Percentiles rank a stretch among this genome's conserved stretches.
Evolutionary conservation across 2,113 vertebrate genomes (phyloP).

Genomic region (Callocephalon fimbriatum): DNA sequence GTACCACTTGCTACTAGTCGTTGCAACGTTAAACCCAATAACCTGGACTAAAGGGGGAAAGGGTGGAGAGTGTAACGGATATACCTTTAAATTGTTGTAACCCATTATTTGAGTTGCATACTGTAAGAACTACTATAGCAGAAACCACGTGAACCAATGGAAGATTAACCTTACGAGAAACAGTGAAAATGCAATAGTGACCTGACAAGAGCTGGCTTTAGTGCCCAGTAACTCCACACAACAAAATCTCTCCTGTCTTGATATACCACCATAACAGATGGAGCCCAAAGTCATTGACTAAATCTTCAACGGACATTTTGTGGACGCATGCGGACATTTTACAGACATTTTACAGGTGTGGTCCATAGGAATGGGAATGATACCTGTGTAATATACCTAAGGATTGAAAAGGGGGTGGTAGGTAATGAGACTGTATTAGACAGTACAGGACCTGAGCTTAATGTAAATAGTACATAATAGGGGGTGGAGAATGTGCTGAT

Average conservation of each 20-base stretch:
- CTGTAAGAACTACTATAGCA: neutral
- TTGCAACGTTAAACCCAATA: neutral
- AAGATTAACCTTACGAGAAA: neutral
- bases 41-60: neutral
- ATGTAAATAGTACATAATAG: neutral
- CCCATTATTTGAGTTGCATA: neutral
- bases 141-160: neutral
- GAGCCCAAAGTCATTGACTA: neutral
- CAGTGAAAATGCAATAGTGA: neutral
- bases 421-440: neutral
- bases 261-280: neutral
- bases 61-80: neutral
- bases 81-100: neutral
- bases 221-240: neutral
- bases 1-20: neutral
- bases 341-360: neutral
- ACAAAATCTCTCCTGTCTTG: neutral
- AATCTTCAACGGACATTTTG: neutral
- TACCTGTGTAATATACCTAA: neutral
- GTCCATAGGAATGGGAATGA: neutral
- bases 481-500: neutral
- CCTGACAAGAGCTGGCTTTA: neutral
- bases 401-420: neutral
- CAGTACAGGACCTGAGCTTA: neutral
- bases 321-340: neutral